phyloP scores from a whole-genome alignment of 2,797 vertebrate species.

The Borostomias antarcticus region DNA sequence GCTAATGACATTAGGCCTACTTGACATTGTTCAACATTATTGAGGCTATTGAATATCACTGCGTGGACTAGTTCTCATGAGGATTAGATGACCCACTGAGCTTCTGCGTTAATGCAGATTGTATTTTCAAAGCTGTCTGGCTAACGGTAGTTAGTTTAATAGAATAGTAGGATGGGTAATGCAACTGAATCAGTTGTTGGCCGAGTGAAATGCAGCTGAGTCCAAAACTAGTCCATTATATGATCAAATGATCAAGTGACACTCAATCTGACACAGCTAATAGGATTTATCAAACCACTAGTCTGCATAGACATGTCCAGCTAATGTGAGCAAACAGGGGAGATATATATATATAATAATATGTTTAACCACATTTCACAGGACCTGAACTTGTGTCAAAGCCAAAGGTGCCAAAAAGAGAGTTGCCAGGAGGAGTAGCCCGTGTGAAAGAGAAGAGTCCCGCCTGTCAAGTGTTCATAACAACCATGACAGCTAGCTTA shows the following conservation, averaged over 20 bases:
- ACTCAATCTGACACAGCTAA: too few species aligned
- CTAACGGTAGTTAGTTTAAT: not conserved
- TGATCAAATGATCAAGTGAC: too few species aligned
- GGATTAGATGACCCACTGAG: not conserved
- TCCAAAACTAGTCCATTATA: too few species aligned
- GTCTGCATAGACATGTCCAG: not conserved
- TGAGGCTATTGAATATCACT: too few species aligned
- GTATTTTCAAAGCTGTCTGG: not conserved
- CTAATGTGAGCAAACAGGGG: not conserved
- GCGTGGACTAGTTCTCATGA: too few species aligned
- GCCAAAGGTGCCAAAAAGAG: too few species aligned
- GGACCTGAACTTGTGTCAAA: too few species aligned
- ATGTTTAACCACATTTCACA: too few species aligned
- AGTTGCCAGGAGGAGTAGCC: too few species aligned
- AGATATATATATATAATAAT: not conserved
- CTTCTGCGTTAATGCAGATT: not conserved
- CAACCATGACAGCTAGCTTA: conserved; percentile 7
- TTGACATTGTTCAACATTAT: not conserved
- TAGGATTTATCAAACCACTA: not conserved
- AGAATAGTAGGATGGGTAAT: not conserved
- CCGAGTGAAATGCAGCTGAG: too few species aligned
- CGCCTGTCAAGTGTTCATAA: not conserved
- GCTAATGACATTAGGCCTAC: not conserved
- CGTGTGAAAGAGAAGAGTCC: too few species aligned
- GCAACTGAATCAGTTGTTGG: too few species aligned